Evolutionary conservation across 2,888 invertebrate species (phyloP).

Genomic region (Folsomia candida): DNA sequence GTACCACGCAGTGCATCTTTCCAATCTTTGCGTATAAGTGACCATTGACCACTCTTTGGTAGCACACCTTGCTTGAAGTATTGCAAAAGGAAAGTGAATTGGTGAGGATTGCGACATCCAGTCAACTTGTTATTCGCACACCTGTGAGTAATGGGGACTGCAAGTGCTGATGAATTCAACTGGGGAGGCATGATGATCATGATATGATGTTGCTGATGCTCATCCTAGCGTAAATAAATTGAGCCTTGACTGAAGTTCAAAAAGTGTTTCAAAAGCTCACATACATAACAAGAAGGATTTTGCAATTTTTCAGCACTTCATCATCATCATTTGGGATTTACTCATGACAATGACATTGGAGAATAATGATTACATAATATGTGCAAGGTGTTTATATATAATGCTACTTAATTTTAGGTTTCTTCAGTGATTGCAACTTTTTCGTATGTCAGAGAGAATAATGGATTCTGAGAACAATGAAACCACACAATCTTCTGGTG

Average conservation of each 20-base stretch:
- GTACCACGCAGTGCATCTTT: not conserved
- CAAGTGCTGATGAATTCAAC: too few species aligned
- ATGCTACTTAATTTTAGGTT: not conserved
- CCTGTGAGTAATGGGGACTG: not conserved
- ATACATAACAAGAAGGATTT: not conserved
- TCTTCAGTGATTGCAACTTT: not conserved
- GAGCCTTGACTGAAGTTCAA: not conserved
- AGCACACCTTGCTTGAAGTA: not conserved
- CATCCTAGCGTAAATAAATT: not conserved
- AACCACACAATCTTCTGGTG: not conserved
- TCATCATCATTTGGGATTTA: too few species aligned
- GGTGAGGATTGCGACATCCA: not conserved
- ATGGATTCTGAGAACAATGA: not conserved
- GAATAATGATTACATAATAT: too few species aligned
- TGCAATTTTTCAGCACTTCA: too few species aligned
- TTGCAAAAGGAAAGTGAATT: slow-evolving; percentile 3
- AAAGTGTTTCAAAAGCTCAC: not conserved
- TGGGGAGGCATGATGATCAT: too few species aligned
- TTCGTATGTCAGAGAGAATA: not conserved
- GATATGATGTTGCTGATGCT: too few species aligned
- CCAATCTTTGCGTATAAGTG: not conserved
- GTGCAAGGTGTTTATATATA: not conserved
- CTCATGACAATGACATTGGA: slow-evolving; percentile 4
- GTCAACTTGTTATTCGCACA: not conserved
- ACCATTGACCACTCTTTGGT: not conserved